phyloP scores from a whole-genome alignment of 1,140 invertebrate species.

The Drosophila lini region DNA sequence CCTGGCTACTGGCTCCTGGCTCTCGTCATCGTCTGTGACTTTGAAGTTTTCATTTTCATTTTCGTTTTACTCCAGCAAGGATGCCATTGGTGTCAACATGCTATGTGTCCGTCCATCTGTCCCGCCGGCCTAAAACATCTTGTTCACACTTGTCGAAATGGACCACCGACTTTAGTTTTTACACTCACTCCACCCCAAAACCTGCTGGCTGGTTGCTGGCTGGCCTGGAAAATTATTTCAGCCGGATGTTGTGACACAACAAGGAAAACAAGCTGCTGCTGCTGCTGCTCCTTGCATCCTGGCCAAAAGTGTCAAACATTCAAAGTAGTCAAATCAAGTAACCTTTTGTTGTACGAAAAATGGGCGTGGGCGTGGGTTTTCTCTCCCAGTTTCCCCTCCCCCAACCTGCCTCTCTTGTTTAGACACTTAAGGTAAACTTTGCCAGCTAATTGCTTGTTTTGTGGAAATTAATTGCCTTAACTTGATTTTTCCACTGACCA shows the following conservation, averaged over 20 bases:
- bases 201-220: background rate
- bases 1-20: slow-evolving; percentile 7
- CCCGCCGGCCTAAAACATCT: slow-evolving; percentile 77
- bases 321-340: slow-evolving; percentile 84
- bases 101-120: slow-evolving; percentile 59
- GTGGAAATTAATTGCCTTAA: slow-evolving; percentile 84
- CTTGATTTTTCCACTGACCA: slow-evolving; percentile 73
- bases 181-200: background rate
- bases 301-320: slow-evolving; percentile 83
- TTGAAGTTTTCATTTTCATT: slow-evolving; percentile 62
- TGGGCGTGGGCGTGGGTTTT: background rate
- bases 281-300: slow-evolving; percentile 14
- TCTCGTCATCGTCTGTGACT: slow-evolving; percentile 51
- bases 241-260: slow-evolving; percentile 75
- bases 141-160: slow-evolving; percentile 80
- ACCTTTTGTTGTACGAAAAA: slow-evolving; percentile 74
- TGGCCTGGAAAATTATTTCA: slow-evolving; percentile 71
- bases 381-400: too few species aligned
- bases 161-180: slow-evolving; percentile 52
- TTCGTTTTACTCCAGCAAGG: slow-evolving; percentile 38
- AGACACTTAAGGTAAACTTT: slow-evolving; percentile 84
- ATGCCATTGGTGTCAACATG: slow-evolving; percentile 75
- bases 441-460: slow-evolving; percentile 84
- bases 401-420: slow-evolving; percentile 56
- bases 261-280: slow-evolving; percentile 75